Evolutionary conservation across 2,797 vertebrate species (phyloP).

Genomic region (Rhinichthys osculus): DNA sequence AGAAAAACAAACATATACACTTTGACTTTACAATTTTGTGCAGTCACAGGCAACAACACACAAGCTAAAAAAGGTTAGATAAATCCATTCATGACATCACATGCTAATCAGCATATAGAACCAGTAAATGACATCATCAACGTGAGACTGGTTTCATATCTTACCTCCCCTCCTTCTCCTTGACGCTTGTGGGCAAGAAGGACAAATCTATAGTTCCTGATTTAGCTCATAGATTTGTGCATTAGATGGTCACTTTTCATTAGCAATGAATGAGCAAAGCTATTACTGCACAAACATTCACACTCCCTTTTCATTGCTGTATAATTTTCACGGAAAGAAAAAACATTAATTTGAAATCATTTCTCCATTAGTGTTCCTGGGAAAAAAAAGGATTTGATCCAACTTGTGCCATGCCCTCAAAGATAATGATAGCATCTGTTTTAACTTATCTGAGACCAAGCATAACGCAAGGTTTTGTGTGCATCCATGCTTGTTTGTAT

Average conservation of each 20-base stretch:
- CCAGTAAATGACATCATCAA: conserved; percentile 42
- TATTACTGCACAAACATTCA: background rate
- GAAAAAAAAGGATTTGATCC: background rate
- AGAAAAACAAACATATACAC: conserved; percentile 25
- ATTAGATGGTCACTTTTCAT: conserved; percentile 23
- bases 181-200: conserved; percentile 82
- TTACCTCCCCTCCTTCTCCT: conserved; percentile 90
- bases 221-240: conserved; percentile 40
- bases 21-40: conserved; percentile 10
- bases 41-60: conserved; percentile 37
- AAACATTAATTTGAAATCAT: background rate
- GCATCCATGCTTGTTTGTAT: background rate
- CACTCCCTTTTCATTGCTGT: conserved; percentile 2
- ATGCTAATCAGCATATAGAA: conserved; percentile 46
- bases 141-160: conserved; percentile 62
- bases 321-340: background rate
- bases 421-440: conserved; percentile 8
- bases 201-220: conserved; percentile 57
- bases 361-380: conserved; percentile 5
- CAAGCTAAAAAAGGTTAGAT: conserved; percentile 35
- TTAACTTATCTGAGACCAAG: conserved; percentile 26
- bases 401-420: background rate
- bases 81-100: conserved; percentile 28
- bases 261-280: conserved; percentile 33
- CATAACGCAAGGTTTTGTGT: conserved; percentile 15